These are phyloP conservation scores for Rhinolophus sinicus DNA, from an alignment of 2,113 vertebrate species.

Conservation along the genomic window DNA sequence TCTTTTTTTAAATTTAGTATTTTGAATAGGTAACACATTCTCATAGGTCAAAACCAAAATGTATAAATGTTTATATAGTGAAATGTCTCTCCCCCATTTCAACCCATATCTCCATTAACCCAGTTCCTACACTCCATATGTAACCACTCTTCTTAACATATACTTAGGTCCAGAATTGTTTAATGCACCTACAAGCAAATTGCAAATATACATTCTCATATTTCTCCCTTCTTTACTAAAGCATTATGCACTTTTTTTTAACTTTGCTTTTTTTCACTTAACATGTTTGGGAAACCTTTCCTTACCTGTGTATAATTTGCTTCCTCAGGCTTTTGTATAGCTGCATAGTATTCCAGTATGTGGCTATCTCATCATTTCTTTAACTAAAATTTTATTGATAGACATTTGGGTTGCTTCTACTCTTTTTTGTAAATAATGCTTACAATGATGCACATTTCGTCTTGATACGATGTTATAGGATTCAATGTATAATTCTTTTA, in stretches of 20 bases:
- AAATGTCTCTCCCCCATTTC: not conserved
- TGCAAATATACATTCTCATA: not conserved
- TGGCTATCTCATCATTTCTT: not conserved
- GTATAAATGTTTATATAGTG: not conserved
- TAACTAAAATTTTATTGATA: not conserved
- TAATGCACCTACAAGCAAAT: not conserved
- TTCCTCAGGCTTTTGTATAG: not conserved
- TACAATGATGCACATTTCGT: not conserved
- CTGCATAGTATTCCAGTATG: not conserved
- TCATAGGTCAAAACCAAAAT: not conserved
- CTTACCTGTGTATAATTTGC: not conserved
- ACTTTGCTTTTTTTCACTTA: not conserved
- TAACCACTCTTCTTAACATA: not conserved
- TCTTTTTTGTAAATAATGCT: constrained; percentile 15
- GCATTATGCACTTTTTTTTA: not conserved
- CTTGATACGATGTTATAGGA: not conserved
- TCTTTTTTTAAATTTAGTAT: not conserved
- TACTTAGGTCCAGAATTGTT: not conserved
- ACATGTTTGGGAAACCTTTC: not conserved
- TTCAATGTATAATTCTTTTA: not conserved
- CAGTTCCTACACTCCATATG: not conserved
- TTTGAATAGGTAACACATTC: not conserved
- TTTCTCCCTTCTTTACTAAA: constrained; percentile 9
- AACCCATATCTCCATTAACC: not conserved
- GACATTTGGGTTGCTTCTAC: not conserved